Evolutionary conservation across 2,113 vertebrate genomes (phyloP).

Genomic region (Chaetops frenatus): DNA sequence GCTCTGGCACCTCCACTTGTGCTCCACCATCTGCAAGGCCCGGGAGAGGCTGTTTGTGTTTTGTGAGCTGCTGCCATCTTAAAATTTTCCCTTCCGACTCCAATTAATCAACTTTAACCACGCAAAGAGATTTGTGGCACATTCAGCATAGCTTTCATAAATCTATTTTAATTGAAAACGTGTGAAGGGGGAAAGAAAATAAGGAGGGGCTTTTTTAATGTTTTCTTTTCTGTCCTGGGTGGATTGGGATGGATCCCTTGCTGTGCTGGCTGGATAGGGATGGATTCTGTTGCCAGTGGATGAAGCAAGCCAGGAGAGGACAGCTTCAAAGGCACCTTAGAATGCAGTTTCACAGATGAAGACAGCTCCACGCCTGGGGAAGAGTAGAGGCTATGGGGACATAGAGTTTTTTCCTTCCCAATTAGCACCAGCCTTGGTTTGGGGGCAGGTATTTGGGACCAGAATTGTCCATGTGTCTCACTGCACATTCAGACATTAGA

Average conservation of each 20-base stretch:
- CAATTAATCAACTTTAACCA: conserved; percentile 59
- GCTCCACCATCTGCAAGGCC: background rate
- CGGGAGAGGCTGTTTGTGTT: background rate
- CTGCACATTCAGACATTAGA: background rate
- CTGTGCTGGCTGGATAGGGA: background rate
- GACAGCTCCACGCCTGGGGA: background rate
- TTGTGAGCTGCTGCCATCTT: background rate
- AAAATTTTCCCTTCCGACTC: conserved; percentile 50
- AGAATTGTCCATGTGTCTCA: background rate
- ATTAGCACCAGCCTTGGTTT: background rate
- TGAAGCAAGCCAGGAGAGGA: background rate
- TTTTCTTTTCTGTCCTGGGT: background rate
- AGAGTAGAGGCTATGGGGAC: background rate
- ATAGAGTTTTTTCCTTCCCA: background rate
- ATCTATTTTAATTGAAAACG: conserved; percentile 61
- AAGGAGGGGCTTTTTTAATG: background rate
- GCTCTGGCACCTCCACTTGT: background rate
- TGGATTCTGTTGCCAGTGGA: background rate
- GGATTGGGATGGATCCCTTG: background rate
- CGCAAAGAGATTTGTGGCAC: conserved; percentile 34
- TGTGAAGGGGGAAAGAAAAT: background rate
- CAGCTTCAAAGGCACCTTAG: background rate
- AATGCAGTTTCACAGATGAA: background rate
- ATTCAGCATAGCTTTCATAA: conserved; percentile 20
- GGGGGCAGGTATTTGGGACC: background rate